Evolutionary conservation across 1,140 invertebrate species (phyloP), one percentile per base, ranked within the genome.

Genomic region (Heliconius congener): DNA sequence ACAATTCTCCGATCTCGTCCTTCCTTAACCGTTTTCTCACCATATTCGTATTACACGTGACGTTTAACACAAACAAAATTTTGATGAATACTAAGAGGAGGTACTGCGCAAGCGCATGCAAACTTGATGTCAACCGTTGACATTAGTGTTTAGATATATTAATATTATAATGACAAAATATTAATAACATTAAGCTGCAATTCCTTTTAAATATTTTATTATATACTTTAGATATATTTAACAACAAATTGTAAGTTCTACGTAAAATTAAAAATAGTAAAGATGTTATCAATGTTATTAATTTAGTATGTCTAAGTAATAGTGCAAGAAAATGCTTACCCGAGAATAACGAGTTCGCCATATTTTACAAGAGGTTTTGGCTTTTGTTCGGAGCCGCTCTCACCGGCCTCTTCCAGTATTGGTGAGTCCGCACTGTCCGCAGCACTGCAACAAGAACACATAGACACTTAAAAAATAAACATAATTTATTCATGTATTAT

Each of bases 271-370:
- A 52, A 52, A 52, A 19, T 4, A 66, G 8, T 27, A 37, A 4
- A 5, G 8, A 52, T 71, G 37, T 16, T 19, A 77, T 74, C 13
- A 73, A 52, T 18, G 18, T 23, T 23, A 18, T 37, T 75, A 37
- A 37, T 74, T 11, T 30, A 37, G 23, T 39, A 19, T 71, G 37
- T 72, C 34, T n/a, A 19, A 37, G 42, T n/a, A 23, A 60, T 27
- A 66, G 27, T 30, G 60, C 27, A 18, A 66, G 27, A 66, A 30
- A 27, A 30, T 66, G 60, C 96, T 96, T 96, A 99, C 97, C 98
- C 98, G 91, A 98, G 96, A 94, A 99, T 98, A 91, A 98, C 97
- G 91, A 99, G 96, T 96, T 99, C 98, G 84, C 98, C 98, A 95
- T 98, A 99, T 95, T 98, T 98, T 85, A 97, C 95, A 85, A 96